Percentiles rank a stretch among this genome's conserved stretches.
Conservation (phyloP, 1,140 invertebrate species). For the Kradibia gibbosae region DNA sequence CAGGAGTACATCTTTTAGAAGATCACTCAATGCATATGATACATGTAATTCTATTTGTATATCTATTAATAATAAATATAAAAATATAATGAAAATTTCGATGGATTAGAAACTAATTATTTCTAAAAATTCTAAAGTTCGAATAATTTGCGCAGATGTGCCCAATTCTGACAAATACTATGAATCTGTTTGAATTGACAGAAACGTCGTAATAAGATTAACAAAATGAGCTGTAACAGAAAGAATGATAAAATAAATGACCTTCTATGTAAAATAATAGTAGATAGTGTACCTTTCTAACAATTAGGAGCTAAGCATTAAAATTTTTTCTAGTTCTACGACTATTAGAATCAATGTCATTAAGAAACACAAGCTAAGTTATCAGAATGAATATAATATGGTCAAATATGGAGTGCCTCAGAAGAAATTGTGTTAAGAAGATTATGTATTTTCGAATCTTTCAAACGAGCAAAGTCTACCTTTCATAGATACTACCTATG, state of each 20-base stretch:
- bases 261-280: background rate
- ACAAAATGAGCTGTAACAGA: background rate
- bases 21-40: no score
- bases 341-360: background rate
- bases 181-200: background rate
- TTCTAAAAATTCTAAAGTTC: background rate
- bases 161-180: no score
- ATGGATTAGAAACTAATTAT: background rate
- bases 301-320: background rate
- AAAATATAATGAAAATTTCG: background rate
- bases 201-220: constrained; percentile 2
- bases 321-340: background rate
- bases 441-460: no score
- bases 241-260: background rate
- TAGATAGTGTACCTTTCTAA: background rate
- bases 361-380: background rate
- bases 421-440: no score
- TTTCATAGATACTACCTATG: no score
- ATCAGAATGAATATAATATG: background rate
- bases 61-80: background rate
- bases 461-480: no score
- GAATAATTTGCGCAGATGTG: background rate
- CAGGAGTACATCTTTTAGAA: no score
- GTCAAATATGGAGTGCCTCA: no score
- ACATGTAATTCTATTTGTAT: no score